Evolutionary conservation across 2,113 vertebrate genomes (phyloP), one percentile per base, ranked within the genome.

Genomic region (Riparia riparia): DNA sequence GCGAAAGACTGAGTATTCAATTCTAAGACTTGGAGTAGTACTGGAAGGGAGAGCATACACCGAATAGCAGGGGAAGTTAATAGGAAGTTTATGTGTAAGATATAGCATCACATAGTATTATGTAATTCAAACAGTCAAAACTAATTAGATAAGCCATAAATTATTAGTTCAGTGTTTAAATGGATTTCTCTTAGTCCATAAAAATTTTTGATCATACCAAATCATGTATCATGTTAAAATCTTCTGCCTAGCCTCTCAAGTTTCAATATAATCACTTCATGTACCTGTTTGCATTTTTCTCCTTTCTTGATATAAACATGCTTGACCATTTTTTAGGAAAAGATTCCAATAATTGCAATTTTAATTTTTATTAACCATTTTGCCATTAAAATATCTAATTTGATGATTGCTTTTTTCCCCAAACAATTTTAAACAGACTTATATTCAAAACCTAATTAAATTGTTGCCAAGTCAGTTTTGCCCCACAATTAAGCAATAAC

Each of bases 31-130:
- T 22, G 20, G 7, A 56, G 20, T 29, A 60, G 16, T 32, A 60
- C 15, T 47, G 15, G 12, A 64, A 79, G 7, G 12, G 17, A 18
- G 1, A 64, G 15, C 0, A 0, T 25, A 64, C 3, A 50, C 3
- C 54, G 89, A 72, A 29, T 9, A 80, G 26, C 11, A 80, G 8
- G 2, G 6, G 12, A 24, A 57, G 19, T 31, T 41, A 53, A 41
- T 18, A 57, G 9, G 28, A 94, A 45, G 18, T 41, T 58, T 64
- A 49, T 22, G 4, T 12, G 2, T 24, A 51, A 63, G 8, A 44
- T 7, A 54, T 6, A 66, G 41, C 18, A 54, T 14, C 51, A n/a
- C 4, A 76, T 65, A 65, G 53, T n/a, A 81, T 4, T 9, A 64
- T 12, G 10, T 53, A 32, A 83, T 53, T 69, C 41, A 16, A 50